Evolutionary conservation across 1,140 invertebrate genomes (phyloP).

Genomic region (Zeugodacus cucurbitae): DNA sequence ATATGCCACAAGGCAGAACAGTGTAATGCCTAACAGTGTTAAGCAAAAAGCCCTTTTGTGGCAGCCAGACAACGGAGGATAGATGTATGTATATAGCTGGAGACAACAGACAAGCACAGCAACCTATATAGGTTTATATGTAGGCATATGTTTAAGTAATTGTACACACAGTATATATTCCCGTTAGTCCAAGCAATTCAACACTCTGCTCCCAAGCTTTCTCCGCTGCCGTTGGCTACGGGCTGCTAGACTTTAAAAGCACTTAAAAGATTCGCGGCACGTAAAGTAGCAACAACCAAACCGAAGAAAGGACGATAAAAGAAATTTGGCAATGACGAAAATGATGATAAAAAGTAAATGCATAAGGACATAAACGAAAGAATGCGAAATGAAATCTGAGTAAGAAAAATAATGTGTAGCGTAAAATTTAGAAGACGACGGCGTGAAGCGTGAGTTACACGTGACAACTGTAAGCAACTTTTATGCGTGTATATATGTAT

Average conservation of each 20-base stretch:
- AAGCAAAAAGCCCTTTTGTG: neutral
- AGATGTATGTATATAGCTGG: neutral
- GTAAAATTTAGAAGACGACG: neutral
- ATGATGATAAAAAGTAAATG: neutral
- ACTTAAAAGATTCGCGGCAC: neutral
- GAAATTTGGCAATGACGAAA: neutral
- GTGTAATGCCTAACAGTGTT: neutral
- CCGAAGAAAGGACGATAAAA: neutral
- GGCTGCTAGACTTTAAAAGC: neutral
- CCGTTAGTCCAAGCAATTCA: neutral
- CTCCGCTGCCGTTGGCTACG: neutral
- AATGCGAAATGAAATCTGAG: neutral
- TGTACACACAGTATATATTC: neutral
- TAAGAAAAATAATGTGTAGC: neutral
- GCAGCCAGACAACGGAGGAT: neutral
- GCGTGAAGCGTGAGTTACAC: neutral
- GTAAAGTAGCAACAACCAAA: neutral
- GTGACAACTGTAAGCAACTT: neutral
- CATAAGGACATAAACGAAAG: neutral
- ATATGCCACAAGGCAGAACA: neutral
- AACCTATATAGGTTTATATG: neutral
- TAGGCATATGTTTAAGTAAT: neutral
- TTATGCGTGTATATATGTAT: neutral
- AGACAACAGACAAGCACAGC: neutral
- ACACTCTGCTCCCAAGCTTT: neutral